phyloP scores from a whole-genome alignment of 92 coral and sea anemone genomes.

The Epizoanthus ramosus region DNA sequence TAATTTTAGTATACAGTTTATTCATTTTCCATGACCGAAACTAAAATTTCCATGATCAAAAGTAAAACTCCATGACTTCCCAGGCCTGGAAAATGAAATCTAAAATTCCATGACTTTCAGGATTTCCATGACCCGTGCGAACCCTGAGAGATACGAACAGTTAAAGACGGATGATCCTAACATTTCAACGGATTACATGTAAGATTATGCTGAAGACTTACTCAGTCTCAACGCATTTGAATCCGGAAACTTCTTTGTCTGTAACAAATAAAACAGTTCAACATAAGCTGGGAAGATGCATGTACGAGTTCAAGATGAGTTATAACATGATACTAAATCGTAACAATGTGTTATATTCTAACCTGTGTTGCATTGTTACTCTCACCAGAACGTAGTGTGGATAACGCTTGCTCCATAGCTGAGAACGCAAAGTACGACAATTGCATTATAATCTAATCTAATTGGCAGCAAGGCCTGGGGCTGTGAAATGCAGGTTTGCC shows the following conservation, averaged over 20 bases:
- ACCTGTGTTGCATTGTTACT: constrained; percentile 56
- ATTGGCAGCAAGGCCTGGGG: neutral
- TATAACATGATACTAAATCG: neutral
- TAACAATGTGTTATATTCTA: neutral
- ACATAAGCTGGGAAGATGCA: neutral
- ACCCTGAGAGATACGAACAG: too few relatives aligned
- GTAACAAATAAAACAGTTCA: neutral
- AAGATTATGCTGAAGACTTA: neutral
- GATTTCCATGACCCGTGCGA: too few relatives aligned
- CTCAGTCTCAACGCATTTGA: neutral
- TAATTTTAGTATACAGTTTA: too few relatives aligned
- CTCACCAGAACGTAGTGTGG: constrained; percentile 62
- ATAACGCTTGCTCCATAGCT: constrained; percentile 93
- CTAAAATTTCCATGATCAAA: too few relatives aligned
- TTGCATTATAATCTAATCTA: neutral
- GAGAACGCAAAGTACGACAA: neutral
- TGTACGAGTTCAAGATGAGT: neutral
- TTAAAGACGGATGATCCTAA: neutral
- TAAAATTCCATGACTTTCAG: too few relatives aligned
- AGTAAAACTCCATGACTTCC: too few relatives aligned
- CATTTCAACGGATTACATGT: constrained; percentile 14
- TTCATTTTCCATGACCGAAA: too few relatives aligned
- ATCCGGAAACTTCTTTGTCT: neutral
- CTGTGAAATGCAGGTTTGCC: neutral
- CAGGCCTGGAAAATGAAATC: too few relatives aligned